Base-by-base conservation (phyloP, 2,888 invertebrate genomes). In the Aplocera efformata region DNA sequence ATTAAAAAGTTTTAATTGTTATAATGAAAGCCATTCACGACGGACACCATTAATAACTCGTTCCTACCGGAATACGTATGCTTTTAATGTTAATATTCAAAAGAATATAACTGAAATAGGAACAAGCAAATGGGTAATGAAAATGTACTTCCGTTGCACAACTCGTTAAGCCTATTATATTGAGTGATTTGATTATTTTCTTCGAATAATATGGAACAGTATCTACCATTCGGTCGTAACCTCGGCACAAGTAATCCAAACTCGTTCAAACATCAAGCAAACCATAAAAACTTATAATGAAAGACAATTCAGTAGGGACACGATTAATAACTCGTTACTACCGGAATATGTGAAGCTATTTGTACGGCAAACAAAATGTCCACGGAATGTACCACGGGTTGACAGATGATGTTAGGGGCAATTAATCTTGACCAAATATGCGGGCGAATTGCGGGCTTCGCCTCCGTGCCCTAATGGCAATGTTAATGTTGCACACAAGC, bases 361-460 rank as follows among this genome's bases (percentile, higher is more conserved):
- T 79, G 77, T 78, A 69, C 57, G 47, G 60, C 72, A 79, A 79
- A 82, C 79, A 78, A 80, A 79, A 79, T 71, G 75, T 77, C 70
- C 70, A 67, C 67, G 60, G 70, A 76, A 74, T 72, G 71, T 63
- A 74, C 67, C 72, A 61, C 64, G 66, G 70, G 73, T 75, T 81
- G 82, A 84, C 81, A 80, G 81, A 83, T 82, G 83, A 81, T 80
- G 79, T 79, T 79, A 70, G 72, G 67, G 74, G 74, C 77, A 83
- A 83, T 84, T 83, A 83, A 84, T 85, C 83, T 83, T 79, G 79
- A 81, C 83, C 82, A 77, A 82, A 82, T 79, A 82, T 79, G 76
- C 80, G 79, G 77, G 76, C 67, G 74, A 74, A 75, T 74, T 76
- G 77, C 68, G 73, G 75, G 63, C 65, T 65, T 67, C 67, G 64